These are phyloP conservation scores for Nesogale talazaci DNA, from an alignment of 2,113 vertebrate genomes.

Conservation along the genomic window DNA sequence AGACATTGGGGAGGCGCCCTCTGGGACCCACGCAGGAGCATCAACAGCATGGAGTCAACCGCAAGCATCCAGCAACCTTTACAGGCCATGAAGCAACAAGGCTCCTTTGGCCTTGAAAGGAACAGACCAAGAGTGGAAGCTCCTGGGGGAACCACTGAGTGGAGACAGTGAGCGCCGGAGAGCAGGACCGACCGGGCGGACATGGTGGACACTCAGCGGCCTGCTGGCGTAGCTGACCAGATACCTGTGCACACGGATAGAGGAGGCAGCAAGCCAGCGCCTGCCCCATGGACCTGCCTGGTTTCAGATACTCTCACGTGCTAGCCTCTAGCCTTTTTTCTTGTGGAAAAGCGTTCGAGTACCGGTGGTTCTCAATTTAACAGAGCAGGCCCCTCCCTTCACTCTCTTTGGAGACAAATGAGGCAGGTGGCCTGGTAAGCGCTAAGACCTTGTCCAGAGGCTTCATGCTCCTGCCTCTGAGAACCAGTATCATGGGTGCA, in stretches of 20 bases:
- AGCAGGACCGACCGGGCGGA: slow-evolving; percentile 89
- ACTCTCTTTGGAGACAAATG: slow-evolving; percentile 60
- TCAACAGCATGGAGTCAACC: slow-evolving; percentile 80
- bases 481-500: slow-evolving; percentile 6
- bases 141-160: slow-evolving; percentile 93
- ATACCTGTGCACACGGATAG: slow-evolving; percentile 89
- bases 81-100: slow-evolving; percentile 92
- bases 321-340: not conserved
- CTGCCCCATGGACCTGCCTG: not conserved
- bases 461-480: slow-evolving; percentile 28
- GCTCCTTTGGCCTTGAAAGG: slow-evolving; percentile 92
- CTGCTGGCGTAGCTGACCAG: slow-evolving; percentile 92
- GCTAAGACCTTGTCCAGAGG: slow-evolving; percentile 44
- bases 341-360: slow-evolving; percentile 66
- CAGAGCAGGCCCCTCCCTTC: too few species aligned
- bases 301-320: slow-evolving; percentile 40
- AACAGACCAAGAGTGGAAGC: slow-evolving; percentile 92
- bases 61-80: slow-evolving; percentile 93
- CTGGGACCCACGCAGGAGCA: too few species aligned
- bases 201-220: slow-evolving; percentile 88
- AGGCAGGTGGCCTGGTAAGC: not conserved
- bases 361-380: not conserved
- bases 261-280: slow-evolving; percentile 87
- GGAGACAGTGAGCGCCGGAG: slow-evolving; percentile 89
- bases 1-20: too few species aligned